Evolutionary conservation across 92 coral and sea anemone species (phyloP), one percentile per base, ranked within the genome.

Genomic region (Zoanthus sansibaricus): DNA sequence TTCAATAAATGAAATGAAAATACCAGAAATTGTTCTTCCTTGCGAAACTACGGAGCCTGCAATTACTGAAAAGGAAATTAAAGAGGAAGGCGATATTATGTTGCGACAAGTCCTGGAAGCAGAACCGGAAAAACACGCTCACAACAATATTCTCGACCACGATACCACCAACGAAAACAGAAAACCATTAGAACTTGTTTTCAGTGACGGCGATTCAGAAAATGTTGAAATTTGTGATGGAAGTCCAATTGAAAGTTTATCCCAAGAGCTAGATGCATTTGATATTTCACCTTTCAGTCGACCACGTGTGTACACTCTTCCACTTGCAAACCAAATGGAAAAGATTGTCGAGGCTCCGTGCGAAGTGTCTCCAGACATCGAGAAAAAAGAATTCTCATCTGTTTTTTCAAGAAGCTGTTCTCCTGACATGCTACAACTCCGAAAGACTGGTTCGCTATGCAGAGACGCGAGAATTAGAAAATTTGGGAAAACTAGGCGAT

Each of bases 161-260:
- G 74, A 69, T 14, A 25, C 7, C 46, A 31, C 12, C 16, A 13
- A 69, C 3, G 49, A 47, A 74, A 49, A 54, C n/a, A 66, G 18
- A 64, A 66, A 80, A 48, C 21, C 31, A 15, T 18, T 80, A 51
- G 44, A 67, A 48, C 74, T 80, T 46, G 59, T 66, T 21, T 59
- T 80, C 25, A 17, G 14, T 5, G 85, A 47, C 3, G 3, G 2
- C 46, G 47, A 80, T 18, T 45, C 58, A 13, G 85, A 80, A 25
- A 44, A 46, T 66, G 75, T 45, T 18, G 84, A 79, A 8, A 64
- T 64, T 3, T 79, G 73, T 6, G 84, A 79, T 45, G 85, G 74
- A 46, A 80, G 85, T 80, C 85, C 85, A 47, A 80, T 80, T 45
- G 85, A 80, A 11, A 80, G 32, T 45, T 80, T 80, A 66, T 66